Base-by-base conservation (phyloP, 1,140 invertebrate species). In the Babylonia areolata region DNA sequence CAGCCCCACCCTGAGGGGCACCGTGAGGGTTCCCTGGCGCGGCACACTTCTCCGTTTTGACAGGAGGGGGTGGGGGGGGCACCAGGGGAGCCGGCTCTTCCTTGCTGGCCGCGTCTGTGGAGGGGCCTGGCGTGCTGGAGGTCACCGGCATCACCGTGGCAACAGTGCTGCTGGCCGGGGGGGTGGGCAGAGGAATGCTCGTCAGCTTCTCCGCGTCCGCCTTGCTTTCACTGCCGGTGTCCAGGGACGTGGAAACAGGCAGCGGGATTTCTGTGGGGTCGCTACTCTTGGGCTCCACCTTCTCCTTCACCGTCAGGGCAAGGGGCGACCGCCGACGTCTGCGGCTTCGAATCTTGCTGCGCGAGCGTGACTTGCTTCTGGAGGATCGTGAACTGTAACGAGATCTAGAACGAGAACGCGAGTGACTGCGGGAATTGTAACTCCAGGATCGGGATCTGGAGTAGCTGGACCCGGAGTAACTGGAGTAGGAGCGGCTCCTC, bases 171-270 rank as follows among this genome's bases (percentile, higher is more conserved):
- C 73, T 85, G 11, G 85, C 84, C 20, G 71, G 84, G 12, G 75
- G 54, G 54, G 79, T 83, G 51, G 88, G 88, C 23, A 88, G 81
- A 1, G 88, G 88, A 28, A 88, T 88, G 71, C 87, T 86, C 58
- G 75, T 87, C 2, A 88, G 79, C 12, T 71, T 81, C 1, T 77
- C 71, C 2, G 84, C 58, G 0, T 88, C 86, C 75, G 85, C 71
- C 28, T 85, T 87, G 2, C 81, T 54, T 42, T 85, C 78, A 12
- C 39, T 46, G n/a, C n/a, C n/a, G 2, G 20, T 33, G 1, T 58
- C 77, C 2, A 40, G 9, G 28, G n/a, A n/a, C n/a, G 31, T 73
- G 15, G 37, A 23, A 15, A 40, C 42, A 37, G 85, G 85, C 3
- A 85, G 35, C 35, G 85, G 85, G 31, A 85, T 85, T 81, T 85